Percentiles rank a stretch among this genome's conserved stretches.
Evolutionary conservation across 2,888 invertebrate genomes (phyloP).

Genomic region (Corythucha ciliata): DNA sequence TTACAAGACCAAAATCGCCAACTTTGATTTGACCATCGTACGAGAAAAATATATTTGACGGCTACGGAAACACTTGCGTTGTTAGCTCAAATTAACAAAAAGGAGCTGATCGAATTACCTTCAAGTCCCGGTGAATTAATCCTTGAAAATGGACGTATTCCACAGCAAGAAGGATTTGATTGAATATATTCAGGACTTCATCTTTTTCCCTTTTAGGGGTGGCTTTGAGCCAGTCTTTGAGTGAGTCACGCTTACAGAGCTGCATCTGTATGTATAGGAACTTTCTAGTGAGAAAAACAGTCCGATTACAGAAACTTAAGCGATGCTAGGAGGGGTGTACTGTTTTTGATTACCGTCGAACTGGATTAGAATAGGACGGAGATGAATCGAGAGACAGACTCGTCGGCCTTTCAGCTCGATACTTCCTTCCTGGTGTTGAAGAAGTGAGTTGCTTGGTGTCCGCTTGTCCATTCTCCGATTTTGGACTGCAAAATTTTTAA

Average conservation of each 20-base stretch:
- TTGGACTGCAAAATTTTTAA: neutral
- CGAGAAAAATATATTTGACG: slow-evolving; percentile 89
- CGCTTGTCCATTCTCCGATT: too few relatives aligned
- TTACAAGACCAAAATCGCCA: slow-evolving; percentile 97
- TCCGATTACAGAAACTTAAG: too few relatives aligned
- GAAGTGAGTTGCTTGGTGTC: too few relatives aligned
- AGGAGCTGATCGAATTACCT: slow-evolving; percentile 56
- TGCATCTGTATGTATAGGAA: slow-evolving; percentile 98
- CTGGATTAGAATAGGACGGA: too few relatives aligned
- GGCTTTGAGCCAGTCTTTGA: slow-evolving; percentile 79
- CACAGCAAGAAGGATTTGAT: slow-evolving; percentile 88
- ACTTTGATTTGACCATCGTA: slow-evolving; percentile 84
- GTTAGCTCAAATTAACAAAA: slow-evolving; percentile 4
- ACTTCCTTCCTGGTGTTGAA: too few relatives aligned
- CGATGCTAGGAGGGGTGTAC: too few relatives aligned
- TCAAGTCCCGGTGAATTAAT: slow-evolving; percentile 91
- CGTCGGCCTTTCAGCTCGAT: too few relatives aligned
- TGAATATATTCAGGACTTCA: slow-evolving; percentile 60
- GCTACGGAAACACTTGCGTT: slow-evolving; percentile 45
- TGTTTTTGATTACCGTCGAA: neutral
- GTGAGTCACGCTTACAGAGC: slow-evolving; percentile 75
- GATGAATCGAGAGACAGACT: too few relatives aligned
- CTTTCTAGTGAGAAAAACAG: slow-evolving; percentile 42
- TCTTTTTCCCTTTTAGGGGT: slow-evolving; percentile 42
- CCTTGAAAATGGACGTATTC: slow-evolving; percentile 89